Conservation (phyloP, 2,888 invertebrate species). For the Agrotis ipsilon region DNA sequence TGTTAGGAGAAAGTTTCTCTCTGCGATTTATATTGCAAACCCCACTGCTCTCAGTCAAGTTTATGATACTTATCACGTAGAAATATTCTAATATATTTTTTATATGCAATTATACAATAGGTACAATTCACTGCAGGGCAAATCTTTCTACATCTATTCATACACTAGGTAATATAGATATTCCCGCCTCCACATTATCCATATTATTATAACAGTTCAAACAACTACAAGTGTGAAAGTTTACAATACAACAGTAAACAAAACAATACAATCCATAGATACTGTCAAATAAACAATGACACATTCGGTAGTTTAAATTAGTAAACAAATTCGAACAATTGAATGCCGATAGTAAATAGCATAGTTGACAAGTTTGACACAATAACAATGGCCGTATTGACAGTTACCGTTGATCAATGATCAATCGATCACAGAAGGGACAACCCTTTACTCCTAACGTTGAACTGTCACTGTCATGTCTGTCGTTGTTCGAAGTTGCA, state of each 20-base stretch:
- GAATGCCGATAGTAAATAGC: constrained; percentile 13
- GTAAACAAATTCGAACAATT: constrained; percentile 40
- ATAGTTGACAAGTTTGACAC: constrained; percentile 29
- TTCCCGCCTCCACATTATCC: no score
- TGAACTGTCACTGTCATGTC: constrained; percentile 29
- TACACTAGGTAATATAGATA: no score
- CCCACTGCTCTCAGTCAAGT: no score
- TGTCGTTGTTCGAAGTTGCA: constrained; percentile 32
- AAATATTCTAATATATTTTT: no score
- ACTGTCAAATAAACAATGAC: constrained; percentile 20
- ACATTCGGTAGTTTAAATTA: constrained; percentile 21
- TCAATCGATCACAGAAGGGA: constrained; percentile 21
- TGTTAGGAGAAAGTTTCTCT: no score
- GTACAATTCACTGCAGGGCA: no score
- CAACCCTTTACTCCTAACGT: constrained; percentile 48
- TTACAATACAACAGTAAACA: background rate
- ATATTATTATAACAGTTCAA: no score
- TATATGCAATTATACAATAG: no score
- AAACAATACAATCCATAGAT: constrained; percentile 18
- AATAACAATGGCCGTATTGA: constrained; percentile 42
- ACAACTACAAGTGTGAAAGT: background rate
- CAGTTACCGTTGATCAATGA: constrained; percentile 25
- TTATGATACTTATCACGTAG: no score
- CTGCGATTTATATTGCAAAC: no score
- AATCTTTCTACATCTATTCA: no score